Base-by-base conservation (phyloP, 2,797 vertebrate genomes). In the Acridotheres tristis region DNA sequence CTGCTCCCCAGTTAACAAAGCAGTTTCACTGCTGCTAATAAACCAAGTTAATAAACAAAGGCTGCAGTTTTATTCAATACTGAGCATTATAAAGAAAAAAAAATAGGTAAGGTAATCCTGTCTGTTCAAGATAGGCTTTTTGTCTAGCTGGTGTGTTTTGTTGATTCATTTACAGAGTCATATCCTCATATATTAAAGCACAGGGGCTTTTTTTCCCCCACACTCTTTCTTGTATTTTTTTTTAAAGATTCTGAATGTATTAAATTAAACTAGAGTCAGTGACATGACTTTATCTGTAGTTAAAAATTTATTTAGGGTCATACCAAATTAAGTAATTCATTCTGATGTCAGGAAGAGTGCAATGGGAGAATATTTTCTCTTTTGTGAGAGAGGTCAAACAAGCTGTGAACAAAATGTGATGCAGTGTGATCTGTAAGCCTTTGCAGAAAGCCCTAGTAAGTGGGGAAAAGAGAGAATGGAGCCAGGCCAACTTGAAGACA, bases 11-110 rank as follows among this genome's bases (percentile, higher is more conserved):
- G 38, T 43, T 62, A 77, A 61, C 16, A 57, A 85, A 74, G 26
- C 47, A 89, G 25, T 40, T 58, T 75, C 32, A 7, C 19, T 78
- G 51, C 48, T 88, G 40, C 68, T 76, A 54, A 34, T 72, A 68
- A 92, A 29, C 45, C 84, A 83, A 79, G 53, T 82, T 61, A 53
- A 79, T 89, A 71, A 82, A 80, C 67, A 94, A 78, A 90, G 69
- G 29, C 25, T 68, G 21, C 26, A 61, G 32, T 76, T 93, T 90
- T 88, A 72, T 78, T 92, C 75, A 89, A 50, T 71, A 73, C 34
- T 58, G 53, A 71, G 29, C 42, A 73, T 67, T 92, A 42, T 47
- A 63, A 92, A 75, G 40, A 11, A 40, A 65, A 59, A 53, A 86
- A 81, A 73, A 30, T 7, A 79, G 9, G 26, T 80, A 67, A 78